Evolutionary conservation across 2,113 vertebrate genomes (phyloP).

Genomic region (Phoenicopterus ruber): DNA sequence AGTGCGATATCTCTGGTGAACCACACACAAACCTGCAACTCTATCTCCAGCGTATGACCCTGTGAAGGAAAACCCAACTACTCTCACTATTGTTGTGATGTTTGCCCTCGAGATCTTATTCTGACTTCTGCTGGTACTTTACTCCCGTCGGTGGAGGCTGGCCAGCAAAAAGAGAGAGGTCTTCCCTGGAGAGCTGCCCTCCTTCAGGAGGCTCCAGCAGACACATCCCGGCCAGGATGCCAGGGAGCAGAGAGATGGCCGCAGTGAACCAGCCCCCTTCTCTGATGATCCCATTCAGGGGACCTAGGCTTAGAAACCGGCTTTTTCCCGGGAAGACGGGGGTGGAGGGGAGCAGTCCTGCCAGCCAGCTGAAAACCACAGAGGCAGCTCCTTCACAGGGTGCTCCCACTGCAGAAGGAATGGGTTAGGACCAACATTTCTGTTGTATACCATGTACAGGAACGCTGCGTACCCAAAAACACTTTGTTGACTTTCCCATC

Average conservation of each 20-base stretch:
- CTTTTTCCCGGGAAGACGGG: neutral
- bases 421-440: neutral
- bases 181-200: neutral
- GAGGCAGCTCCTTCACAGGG: neutral
- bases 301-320: neutral
- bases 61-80: neutral
- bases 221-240: neutral
- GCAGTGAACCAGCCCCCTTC: neutral
- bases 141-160: rapidly evolving
- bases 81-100: neutral
- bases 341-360: neutral
- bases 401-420: neutral
- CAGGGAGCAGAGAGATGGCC: neutral
- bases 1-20: neutral
- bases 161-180: neutral
- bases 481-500: neutral
- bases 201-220: neutral
- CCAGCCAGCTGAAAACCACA: neutral
- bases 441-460: neutral
- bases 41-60: neutral
- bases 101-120: neutral
- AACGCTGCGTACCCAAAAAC: rapidly evolving
- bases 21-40: neutral
- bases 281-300: neutral
- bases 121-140: neutral